Percentiles rank a stretch among this genome's conserved stretches.
These are phyloP conservation scores for Ganaspis sp. DNA, from an alignment of 1,140 invertebrate genomes.

Conservation along the genomic window DNA sequence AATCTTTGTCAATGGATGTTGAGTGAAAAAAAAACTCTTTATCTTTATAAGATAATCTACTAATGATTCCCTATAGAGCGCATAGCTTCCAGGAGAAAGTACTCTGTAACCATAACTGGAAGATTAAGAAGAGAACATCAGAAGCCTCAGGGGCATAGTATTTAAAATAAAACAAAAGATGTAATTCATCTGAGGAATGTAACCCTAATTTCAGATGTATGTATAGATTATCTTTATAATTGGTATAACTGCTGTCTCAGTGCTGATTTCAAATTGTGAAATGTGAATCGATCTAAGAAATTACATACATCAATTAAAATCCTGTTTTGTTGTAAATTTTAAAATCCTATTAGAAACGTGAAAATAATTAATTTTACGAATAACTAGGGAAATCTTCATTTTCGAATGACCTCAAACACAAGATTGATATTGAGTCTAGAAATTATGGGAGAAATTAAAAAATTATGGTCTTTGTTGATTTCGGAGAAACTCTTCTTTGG, in stretches of 20 bases:
- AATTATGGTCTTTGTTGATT: too few species aligned
- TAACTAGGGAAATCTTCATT: too few species aligned
- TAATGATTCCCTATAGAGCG: neutral
- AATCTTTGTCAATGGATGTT: constrained; percentile 13
- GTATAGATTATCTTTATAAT: neutral
- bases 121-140: constrained; percentile 6
- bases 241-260: neutral
- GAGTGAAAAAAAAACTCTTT: neutral
- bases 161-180: constrained; percentile 11
- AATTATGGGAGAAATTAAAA: too few species aligned
- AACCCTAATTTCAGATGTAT: neutral
- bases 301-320: neutral
- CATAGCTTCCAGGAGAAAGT: neutral
- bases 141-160: neutral
- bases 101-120: constrained; percentile 4
- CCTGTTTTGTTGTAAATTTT: neutral
- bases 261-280: neutral
- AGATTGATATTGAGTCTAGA: too few species aligned
- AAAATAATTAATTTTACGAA: too few species aligned
- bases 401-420: too few species aligned
- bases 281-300: neutral
- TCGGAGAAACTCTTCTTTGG: too few species aligned
- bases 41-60: constrained; percentile 11
- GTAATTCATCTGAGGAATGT: neutral
- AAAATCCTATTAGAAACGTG: too few species aligned